These are phyloP conservation scores for Philonicus albiceps DNA, from an alignment of 2,888 invertebrate species.

Conservation along the genomic window DNA sequence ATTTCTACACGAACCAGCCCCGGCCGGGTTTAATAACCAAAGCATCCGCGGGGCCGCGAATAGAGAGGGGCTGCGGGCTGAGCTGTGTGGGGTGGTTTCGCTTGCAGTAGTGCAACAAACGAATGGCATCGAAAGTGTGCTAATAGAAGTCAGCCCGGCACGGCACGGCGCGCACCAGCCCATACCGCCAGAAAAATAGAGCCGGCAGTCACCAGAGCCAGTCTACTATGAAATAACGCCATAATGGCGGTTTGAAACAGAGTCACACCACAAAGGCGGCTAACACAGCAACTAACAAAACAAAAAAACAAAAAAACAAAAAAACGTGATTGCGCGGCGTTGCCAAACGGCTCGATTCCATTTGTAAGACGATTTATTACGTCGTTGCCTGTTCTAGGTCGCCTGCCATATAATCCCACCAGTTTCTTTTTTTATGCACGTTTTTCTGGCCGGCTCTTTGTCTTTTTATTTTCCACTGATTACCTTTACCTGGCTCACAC, in stretches of 20 bases:
- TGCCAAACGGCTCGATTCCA: constrained; percentile 11
- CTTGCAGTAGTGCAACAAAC: constrained; percentile 1
- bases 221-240: constrained; percentile 9
- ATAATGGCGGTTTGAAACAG: not conserved
- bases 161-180: not conserved
- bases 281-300: not conserved
- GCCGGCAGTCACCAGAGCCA: not conserved
- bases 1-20: constrained; percentile 13
- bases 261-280: not conserved
- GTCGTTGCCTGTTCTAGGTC: constrained; percentile 34
- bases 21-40: not conserved
- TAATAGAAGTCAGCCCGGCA: constrained; percentile 18
- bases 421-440: not conserved
- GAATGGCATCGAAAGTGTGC: constrained; percentile 15
- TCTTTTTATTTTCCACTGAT: not conserved
- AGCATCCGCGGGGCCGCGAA: not conserved
- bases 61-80: not conserved
- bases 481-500: constrained; percentile 8
- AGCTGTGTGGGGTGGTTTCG: not conserved
- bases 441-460: not conserved
- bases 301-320: not conserved
- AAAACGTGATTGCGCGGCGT: not conserved
- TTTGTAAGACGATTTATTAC: constrained; percentile 15
- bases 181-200: not conserved
- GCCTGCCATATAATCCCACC: not conserved